These are phyloP conservation scores for Neoniphon sammara DNA, from an alignment of 2,797 vertebrate species.

Conservation along the genomic window DNA sequence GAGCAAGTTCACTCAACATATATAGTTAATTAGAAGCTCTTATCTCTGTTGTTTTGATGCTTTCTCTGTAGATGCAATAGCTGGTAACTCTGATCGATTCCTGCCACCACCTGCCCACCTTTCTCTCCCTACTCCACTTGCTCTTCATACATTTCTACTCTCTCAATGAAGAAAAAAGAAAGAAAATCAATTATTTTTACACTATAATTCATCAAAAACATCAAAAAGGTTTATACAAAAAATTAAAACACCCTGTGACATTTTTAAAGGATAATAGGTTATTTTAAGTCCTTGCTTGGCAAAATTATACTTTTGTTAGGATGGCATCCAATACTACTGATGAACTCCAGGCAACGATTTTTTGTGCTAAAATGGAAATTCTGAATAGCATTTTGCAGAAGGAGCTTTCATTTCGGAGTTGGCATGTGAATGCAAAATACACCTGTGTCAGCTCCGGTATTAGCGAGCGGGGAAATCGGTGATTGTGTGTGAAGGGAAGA, in stretches of 20 bases:
- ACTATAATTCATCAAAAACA: neutral
- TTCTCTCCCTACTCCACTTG: too few relatives aligned
- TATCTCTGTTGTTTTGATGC: constrained; percentile 13
- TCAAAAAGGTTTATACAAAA: neutral
- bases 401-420: constrained; percentile 35
- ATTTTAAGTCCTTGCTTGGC: neutral
- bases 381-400: constrained; percentile 24
- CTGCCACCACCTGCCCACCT: neutral
- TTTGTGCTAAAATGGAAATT: neutral
- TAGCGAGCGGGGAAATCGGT: constrained; percentile 35
- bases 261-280: neutral
- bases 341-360: constrained; percentile 22
- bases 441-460: constrained; percentile 39
- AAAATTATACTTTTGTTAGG: neutral
- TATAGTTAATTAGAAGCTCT: constrained; percentile 41
- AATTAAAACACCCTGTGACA: neutral
- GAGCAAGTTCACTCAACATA: constrained; percentile 27
- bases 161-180: neutral
- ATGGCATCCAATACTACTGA: constrained; percentile 21
- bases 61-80: constrained; percentile 10
- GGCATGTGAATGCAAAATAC: constrained; percentile 53
- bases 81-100: constrained; percentile 34
- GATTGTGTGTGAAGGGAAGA: constrained; percentile 35
- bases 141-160: neutral
- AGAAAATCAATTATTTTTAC: neutral